Evolutionary conservation across 2,113 vertebrate genomes (phyloP).

Genomic region (Dasypus novemcinctus): DNA sequence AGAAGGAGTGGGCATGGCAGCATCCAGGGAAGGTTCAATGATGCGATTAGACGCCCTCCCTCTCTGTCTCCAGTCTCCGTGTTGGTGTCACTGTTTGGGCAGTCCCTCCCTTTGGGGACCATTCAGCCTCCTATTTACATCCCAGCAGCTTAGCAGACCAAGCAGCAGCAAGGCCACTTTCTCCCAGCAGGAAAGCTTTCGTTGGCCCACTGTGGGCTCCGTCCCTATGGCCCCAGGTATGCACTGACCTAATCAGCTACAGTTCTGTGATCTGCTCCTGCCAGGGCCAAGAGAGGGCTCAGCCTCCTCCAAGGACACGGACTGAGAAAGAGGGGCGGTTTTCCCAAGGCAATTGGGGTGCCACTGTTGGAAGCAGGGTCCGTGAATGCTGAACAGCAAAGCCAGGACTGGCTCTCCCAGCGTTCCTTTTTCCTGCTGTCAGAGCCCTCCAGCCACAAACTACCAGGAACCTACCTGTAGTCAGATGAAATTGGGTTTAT

Average conservation of each 20-base stretch:
- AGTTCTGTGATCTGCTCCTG: not conserved
- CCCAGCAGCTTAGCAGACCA: not conserved
- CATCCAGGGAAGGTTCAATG: not conserved
- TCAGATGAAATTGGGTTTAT: not conserved
- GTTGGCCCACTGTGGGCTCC: not conserved
- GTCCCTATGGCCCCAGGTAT: not conserved
- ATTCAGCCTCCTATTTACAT: not conserved
- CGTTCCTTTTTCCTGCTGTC: not conserved
- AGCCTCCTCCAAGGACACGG: not conserved
- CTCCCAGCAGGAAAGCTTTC: not conserved
- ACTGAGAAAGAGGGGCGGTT: not conserved
- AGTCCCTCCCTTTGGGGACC: not conserved
- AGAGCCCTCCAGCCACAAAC: not conserved
- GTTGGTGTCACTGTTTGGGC: not conserved
- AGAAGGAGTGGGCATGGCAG: not conserved
- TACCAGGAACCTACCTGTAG: not conserved
- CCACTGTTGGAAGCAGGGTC: not conserved
- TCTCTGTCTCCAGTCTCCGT: not conserved
- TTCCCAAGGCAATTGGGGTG: not conserved
- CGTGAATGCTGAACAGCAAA: not conserved
- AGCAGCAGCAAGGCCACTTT: not conserved
- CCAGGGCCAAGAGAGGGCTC: not conserved
- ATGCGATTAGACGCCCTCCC: not conserved
- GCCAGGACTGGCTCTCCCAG: not conserved
- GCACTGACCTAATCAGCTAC: not conserved